Percentiles rank a stretch among this genome's conserved stretches.
Evolutionary conservation across 2,113 vertebrate genomes (phyloP).

Genomic region (Ceyx cyanopectus): DNA sequence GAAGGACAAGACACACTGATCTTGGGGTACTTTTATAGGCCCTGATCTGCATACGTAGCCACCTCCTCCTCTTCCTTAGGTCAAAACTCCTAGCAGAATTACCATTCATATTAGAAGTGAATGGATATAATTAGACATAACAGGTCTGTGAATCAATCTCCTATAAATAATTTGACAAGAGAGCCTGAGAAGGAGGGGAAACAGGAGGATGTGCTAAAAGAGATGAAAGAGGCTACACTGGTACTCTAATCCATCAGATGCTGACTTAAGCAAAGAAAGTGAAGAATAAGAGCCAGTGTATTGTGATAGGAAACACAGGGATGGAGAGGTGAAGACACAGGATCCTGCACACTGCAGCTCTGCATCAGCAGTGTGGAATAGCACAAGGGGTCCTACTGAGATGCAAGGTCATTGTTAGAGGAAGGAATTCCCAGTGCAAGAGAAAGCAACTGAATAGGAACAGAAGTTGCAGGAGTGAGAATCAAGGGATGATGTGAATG

Average conservation of each 20-base stretch:
- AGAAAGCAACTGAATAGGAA: background rate
- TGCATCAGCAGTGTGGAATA: background rate
- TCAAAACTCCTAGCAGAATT: conserved; percentile 76
- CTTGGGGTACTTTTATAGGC: conserved; percentile 73
- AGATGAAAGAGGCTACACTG: conserved; percentile 12
- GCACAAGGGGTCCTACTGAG: background rate
- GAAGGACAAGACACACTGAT: conserved; percentile 55
- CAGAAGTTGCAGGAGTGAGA: background rate
- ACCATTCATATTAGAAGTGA: conserved; percentile 75
- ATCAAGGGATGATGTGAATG: background rate
- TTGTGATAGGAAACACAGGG: background rate
- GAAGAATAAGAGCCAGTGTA: background rate
- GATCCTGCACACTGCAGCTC: background rate
- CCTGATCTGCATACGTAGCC: conserved; percentile 75
- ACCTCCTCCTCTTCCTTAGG: conserved; percentile 76
- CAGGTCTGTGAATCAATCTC: conserved; percentile 64
- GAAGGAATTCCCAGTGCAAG: background rate
- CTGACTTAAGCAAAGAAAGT: background rate
- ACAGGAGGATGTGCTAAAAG: background rate
- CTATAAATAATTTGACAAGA: conserved; percentile 82
- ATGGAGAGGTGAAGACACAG: background rate
- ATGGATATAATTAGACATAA: conserved; percentile 85
- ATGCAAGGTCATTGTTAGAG: background rate
- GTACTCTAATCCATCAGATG: background rate
- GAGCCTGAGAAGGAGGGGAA: conserved; percentile 37